Evolutionary conservation across 2,888 invertebrate species (phyloP).

Genomic region (Apamea anceps): DNA sequence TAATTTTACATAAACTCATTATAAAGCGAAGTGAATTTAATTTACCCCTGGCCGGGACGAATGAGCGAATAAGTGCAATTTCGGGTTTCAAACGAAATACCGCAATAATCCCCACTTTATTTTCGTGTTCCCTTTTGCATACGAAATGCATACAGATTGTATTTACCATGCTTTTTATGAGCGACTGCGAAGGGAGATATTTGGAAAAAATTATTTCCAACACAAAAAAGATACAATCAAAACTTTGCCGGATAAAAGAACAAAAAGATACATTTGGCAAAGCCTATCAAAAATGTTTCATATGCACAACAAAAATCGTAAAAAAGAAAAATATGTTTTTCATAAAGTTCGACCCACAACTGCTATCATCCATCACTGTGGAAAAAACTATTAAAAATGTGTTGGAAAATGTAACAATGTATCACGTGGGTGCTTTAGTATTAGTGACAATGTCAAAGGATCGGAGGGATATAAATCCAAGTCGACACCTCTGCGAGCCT

Average conservation of each 20-base stretch:
- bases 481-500: constrained; percentile 84
- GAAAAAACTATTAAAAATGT: constrained; percentile 54
- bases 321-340: constrained; percentile 31
- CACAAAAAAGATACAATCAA: constrained; percentile 49
- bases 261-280: constrained; percentile 45
- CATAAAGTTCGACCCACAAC: constrained; percentile 38
- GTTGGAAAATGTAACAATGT: constrained; percentile 41
- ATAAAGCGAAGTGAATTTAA: constrained; percentile 57
- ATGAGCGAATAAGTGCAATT: constrained; percentile 68
- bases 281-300: constrained; percentile 34
- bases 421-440: constrained; percentile 35
- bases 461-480: constrained; percentile 77
- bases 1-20: constrained; percentile 59
- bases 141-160: constrained; percentile 53
- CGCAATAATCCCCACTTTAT: constrained; percentile 70
- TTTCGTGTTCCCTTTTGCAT: constrained; percentile 58
- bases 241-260: constrained; percentile 36
- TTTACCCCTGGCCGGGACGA: constrained; percentile 45
- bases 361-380: constrained; percentile 57
- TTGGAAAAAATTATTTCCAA: constrained; percentile 36
- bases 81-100: constrained; percentile 69
- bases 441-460: constrained; percentile 65
- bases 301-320: constrained; percentile 34
- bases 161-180: constrained; percentile 51
- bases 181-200: constrained; percentile 32